Percentiles rank a stretch among this genome's conserved stretches.
Conservation (phyloP, 35 echinoderm and acorn worm species). For the Strongylocentrotus purpuratus region DNA sequence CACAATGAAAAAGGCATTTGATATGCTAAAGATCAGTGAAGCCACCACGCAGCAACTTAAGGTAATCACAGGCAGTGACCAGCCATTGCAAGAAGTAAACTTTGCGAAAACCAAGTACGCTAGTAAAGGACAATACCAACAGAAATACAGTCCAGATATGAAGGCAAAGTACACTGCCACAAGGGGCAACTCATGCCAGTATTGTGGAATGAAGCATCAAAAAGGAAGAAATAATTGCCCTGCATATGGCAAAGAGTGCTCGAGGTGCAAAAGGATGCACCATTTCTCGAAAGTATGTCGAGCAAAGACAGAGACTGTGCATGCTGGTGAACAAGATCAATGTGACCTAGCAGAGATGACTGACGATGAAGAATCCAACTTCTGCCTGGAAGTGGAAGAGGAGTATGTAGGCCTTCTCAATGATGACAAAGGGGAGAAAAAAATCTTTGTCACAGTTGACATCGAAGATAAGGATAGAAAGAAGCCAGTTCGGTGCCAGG, state of each 20-base stretch:
- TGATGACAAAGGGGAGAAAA: not conserved
- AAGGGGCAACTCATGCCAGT: not conserved
- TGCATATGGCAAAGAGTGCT: slow-evolving; percentile 41
- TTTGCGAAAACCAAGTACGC: not conserved
- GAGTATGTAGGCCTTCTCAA: not conserved
- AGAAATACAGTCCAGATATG: not conserved
- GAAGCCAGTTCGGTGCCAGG: not conserved
- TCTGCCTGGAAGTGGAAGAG: not conserved
- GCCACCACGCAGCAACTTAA: slow-evolving; percentile 50
- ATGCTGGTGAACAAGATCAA: not conserved
- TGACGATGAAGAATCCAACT: not conserved
- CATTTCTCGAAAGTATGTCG: not conserved
- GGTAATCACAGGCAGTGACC: not conserved
- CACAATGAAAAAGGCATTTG: slow-evolving; percentile 4
- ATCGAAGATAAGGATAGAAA: not conserved
- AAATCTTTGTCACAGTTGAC: not conserved
- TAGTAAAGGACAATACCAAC: not conserved
- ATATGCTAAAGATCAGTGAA: slow-evolving; percentile 50
- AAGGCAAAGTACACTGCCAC: not conserved
- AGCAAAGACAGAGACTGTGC: not conserved
- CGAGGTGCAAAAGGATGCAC: not conserved
- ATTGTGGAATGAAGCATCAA: slow-evolving; percentile 32
- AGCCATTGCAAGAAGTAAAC: not conserved
- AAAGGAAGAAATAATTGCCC: slow-evolving; percentile 23
- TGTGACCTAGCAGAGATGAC: not conserved